Evolutionary conservation across 2,113 vertebrate genomes (phyloP).

Genomic region (Calonectris borealis): DNA sequence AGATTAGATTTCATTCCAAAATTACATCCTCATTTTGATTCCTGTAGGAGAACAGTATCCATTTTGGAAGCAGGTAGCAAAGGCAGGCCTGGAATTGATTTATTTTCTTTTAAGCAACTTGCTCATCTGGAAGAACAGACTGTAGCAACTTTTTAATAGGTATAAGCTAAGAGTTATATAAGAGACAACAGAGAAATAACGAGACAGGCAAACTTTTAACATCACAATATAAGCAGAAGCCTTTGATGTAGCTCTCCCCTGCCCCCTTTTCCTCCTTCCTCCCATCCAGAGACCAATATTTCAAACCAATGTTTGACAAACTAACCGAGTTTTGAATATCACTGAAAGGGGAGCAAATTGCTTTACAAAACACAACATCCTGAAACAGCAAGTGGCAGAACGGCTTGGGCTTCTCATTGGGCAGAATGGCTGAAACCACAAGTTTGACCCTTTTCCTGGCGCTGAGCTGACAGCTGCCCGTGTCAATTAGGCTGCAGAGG

Average conservation of each 20-base stretch:
- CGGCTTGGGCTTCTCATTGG: neutral
- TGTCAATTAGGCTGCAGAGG: neutral
- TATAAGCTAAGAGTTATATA: neutral
- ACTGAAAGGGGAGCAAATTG: neutral
- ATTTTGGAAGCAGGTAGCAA: neutral
- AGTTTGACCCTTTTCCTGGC: neutral
- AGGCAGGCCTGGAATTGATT: neutral
- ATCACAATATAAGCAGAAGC: neutral
- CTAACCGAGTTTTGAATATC: neutral
- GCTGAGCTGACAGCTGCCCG: neutral
- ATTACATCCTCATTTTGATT: neutral
- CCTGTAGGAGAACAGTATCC: neutral
- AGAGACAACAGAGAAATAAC: neutral
- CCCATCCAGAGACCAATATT: neutral
- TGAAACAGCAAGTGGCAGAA: neutral
- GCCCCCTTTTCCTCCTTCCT: neutral
- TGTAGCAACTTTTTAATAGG: neutral
- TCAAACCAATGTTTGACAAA: neutral
- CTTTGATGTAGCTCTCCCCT: neutral
- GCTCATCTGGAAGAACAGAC: neutral
- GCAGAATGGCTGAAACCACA: neutral
- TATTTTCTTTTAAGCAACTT: neutral
- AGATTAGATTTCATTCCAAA: neutral
- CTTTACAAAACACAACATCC: neutral
- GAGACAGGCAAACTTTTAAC: neutral